Evolutionary conservation across 2,888 invertebrate genomes (phyloP), one percentile per base, ranked within the genome.

Genomic region (Pteria penguin): DNA sequence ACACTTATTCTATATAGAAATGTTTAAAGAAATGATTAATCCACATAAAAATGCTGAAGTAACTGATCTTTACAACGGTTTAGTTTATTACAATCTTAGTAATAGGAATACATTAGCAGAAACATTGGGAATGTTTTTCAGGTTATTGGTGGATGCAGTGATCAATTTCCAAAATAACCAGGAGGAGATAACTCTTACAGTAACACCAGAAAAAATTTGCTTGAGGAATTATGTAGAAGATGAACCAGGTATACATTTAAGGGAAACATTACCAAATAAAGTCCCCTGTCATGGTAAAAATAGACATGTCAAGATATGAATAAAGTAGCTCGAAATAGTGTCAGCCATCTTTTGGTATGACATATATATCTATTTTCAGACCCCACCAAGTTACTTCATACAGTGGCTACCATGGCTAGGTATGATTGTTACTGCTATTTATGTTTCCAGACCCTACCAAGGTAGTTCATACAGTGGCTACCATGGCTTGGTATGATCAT

Each of bases 181-280:
- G 92, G 95, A 96, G 83, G 97, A 97, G 93, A 94, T 97, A 11
- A 96, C 96, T 22, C 89, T 97, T 55, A 95, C 95, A 90, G 95
- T 95, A 4, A 93, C 94, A 55, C 90, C 94, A 57, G 93, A 95
- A 61, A 94, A 94, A 84, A 92, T 96, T 52, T 91, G 94, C 2
- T 93, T 96, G 4, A 94, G 96, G 83, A 97, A 97, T 92, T 97
- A 96, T 92, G 93, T 95, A 66, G 95, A 96, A 87, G 95, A 94
- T 79, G 91, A 91, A 78, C 92, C 93, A 86, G 93, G 94, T 94
- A 85, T 14, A 18, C 45, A 14, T 14, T 14, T 8, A 8, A 14
- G 45, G 18, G 45, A 45, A 45, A 45, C 45, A n/a, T n/a, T n/a
- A n/a, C n/a, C n/a, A n/a, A n/a, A n/a, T n/a, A n/a, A n/a, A n/a